A percentile compares a stretch with the other conserved stretches of the same genome.
Evolutionary conservation across 2,888 invertebrate genomes (phyloP).

Genomic region (Habroteleia sp.): DNA sequence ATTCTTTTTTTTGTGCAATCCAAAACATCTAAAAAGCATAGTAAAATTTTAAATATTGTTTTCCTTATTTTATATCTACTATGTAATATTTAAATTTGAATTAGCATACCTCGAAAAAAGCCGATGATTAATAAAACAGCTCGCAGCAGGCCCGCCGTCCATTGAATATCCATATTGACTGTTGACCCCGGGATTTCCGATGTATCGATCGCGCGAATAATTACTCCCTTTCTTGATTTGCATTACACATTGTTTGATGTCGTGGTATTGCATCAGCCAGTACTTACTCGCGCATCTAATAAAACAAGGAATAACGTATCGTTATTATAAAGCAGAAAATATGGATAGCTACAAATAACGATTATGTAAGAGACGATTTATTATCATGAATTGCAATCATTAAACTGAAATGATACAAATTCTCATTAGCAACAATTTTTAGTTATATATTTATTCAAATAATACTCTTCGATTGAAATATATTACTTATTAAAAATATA

Average conservation of each 20-base stretch:
- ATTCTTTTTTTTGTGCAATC: too few species aligned
- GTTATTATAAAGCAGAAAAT: constrained; percentile 20
- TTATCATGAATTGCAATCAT: too few species aligned
- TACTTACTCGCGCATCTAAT: constrained; percentile 40
- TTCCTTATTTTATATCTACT: too few species aligned
- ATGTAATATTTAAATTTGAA: constrained; percentile 1
- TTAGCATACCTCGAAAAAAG: constrained; percentile 47
- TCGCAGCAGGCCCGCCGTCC: constrained; percentile 41
- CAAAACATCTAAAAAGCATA: too few species aligned
- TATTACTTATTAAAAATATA: too few species aligned
- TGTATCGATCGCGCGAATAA: constrained; percentile 47
- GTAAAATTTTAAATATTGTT: too few species aligned
- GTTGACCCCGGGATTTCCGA: constrained; percentile 24
- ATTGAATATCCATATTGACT: constrained; percentile 55
- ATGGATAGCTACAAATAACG: too few species aligned
- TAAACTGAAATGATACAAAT: too few species aligned
- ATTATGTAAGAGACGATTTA: too few species aligned
- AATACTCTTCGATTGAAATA: too few species aligned
- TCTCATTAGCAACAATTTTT: too few species aligned
- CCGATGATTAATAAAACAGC: constrained; percentile 42
- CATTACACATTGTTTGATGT: constrained; percentile 49
- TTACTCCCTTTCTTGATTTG: constrained; percentile 52
- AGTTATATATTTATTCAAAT: too few species aligned
- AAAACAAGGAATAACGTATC: constrained; percentile 22
- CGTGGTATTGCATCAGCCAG: constrained; percentile 28